These are phyloP conservation scores for Oceanodroma tethys DNA, from an alignment of 2,113 vertebrate genomes.

Conservation along the genomic window DNA sequence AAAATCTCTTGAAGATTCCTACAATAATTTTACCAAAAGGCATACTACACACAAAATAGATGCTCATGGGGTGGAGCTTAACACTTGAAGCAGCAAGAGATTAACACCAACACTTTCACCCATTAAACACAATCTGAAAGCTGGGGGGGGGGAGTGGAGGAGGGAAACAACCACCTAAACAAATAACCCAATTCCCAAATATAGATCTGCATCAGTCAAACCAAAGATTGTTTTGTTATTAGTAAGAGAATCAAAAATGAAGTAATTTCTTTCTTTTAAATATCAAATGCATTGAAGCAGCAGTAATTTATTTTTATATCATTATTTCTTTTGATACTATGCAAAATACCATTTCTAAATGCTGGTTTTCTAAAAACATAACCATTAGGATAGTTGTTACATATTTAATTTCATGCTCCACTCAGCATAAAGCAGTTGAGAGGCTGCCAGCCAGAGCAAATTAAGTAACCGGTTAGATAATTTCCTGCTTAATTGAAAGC, in stretches of 20 bases:
- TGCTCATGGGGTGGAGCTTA: not conserved
- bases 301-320: conserved; percentile 52
- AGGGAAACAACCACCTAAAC: not conserved
- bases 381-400: conserved; percentile 76
- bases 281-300: conserved; percentile 25
- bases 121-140: not conserved
- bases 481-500: conserved; percentile 84
- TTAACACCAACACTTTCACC: not conserved
- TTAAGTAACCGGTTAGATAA: conserved; percentile 81
- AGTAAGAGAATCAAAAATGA: conserved; percentile 8
- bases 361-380: conserved; percentile 61
- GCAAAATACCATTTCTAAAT: conserved; percentile 59
- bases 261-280: conserved; percentile 10
- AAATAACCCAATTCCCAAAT: not conserved
- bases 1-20: not conserved
- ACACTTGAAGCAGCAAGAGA: not conserved
- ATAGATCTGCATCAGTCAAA: not conserved
- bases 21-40: not conserved
- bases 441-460: conserved; percentile 77
- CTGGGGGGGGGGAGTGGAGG: fast-evolving
- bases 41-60: not conserved
- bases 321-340: conserved; percentile 59
- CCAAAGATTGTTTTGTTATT: conserved; percentile 4
- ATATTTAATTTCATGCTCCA: conserved; percentile 86
- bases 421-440: conserved; percentile 80